Evolutionary conservation across 1,140 invertebrate genomes (phyloP), one percentile per base, ranked within the genome.

Genomic region (Dolichoris vasculosae): DNA sequence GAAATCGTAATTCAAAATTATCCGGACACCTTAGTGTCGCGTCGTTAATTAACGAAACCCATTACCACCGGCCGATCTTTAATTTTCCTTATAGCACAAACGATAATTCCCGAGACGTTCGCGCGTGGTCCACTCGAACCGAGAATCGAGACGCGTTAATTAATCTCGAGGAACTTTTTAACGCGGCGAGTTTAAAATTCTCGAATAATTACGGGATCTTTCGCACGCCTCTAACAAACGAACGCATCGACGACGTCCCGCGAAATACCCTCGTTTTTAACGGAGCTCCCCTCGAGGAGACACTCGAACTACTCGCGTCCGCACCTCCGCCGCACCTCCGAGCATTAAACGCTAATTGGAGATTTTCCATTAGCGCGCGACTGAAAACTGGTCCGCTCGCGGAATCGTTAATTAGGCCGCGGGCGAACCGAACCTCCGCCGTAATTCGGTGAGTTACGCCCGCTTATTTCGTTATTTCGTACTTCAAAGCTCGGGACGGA

Each of bases 281-380:
- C 48, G 35, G 82, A 40, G 17, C 80, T 51, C 46, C 6, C 67
- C 67, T 40, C 13, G 32, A 64, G 63, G 63, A 32, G 63, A 64
- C n/a, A 40, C 69, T 73, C 4, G 69, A 35, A 17, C 35, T n/a
- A n/a, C n/a, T n/a, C n/a, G n/a, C n/a, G n/a, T n/a, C n/a, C n/a
- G n/a, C n/a, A n/a, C n/a, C n/a, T n/a, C n/a, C n/a, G n/a, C n/a
- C 40, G 15, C 30, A 30, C n/a, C 32, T 64, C 30, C n/a, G 75
- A 20, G 38, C 63, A 73, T 82, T 73, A 38, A 73, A 32, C 32
- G 69, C 82, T 83, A 83, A 83, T 83, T 77, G 82, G 82, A 23
- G 17, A 76, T 83, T 83, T 83, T 75, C 71, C 82, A 83, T 83
- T 83, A 76, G 69, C 40, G 78, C 78, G 59, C 59, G 69, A 40